Conservation (phyloP, 2,888 invertebrate genomes). For the Sesamia inferens region DNA sequence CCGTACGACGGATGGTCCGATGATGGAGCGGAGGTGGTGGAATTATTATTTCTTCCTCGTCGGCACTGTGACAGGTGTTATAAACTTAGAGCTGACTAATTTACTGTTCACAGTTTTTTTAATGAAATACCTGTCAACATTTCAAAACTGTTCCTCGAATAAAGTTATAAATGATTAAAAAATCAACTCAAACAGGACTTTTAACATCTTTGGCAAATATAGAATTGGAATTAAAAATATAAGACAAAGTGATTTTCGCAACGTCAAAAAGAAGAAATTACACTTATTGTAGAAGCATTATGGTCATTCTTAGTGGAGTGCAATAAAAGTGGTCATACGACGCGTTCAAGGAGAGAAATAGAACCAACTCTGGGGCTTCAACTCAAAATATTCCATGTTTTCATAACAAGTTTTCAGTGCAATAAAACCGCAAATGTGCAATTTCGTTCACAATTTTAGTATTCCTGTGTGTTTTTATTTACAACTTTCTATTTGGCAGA, state of each 20-base stretch:
- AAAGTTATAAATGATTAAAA: no score
- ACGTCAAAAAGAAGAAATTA: not conserved
- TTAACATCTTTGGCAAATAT: not conserved
- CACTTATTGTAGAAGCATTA: not conserved
- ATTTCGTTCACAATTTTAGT: constrained; percentile 34
- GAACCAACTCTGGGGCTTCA: not conserved
- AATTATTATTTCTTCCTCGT: no score
- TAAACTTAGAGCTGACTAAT: no score
- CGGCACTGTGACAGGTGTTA: no score
- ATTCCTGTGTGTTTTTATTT: constrained; percentile 37
- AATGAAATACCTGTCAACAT: no score
- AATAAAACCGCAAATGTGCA: constrained; percentile 36
- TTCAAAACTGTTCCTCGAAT: no score
- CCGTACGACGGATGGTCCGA: no score
- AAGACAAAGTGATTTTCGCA: not conserved
- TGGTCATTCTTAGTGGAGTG: not conserved
- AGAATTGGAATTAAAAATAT: not conserved
- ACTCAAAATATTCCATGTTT: constrained; percentile 32
- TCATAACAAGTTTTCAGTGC: constrained; percentile 18
- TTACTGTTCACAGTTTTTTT: no score
- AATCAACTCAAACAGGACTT: not conserved
- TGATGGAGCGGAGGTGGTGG: no score
- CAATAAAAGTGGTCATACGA: not conserved
- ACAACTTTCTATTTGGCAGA: constrained; percentile 33
- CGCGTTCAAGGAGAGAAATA: not conserved